Base-by-base conservation (phyloP, 2,113 vertebrate species). In the Centropus bengalensis region DNA sequence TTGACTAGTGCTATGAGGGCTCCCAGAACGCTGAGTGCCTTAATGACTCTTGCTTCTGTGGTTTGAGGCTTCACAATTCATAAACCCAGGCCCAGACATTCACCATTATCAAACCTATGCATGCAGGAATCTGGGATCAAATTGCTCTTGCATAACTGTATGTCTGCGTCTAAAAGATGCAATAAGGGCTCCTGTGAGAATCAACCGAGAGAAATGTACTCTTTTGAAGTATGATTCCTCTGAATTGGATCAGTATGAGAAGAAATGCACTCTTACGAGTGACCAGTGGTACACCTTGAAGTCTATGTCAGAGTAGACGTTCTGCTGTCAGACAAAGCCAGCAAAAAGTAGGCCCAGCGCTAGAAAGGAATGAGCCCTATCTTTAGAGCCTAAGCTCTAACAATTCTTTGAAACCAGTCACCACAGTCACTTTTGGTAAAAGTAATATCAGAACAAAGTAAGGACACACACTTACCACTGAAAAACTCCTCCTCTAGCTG, bases 401-500 rank as follows among this genome's bases (percentile, higher is more conserved):
- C 36, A 92, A 27, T 45, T 70, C 40, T 78, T 33, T 66, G 23
- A 76, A 89, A 76, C 17, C 26, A 66, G 26, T 64, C 38, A 36
- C 40, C 45, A 68, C 32, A 62, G 68, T 38, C 6, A 12, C 36
- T 67, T 93, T 73, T 66, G 28, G 12, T 30, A 86, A 82, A 56
- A 69, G 38, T 14, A 45, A 20, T 8, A 49, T 21, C 27, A 80
- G 59, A 90, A 68, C 38, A 89, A 88, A 81, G 52, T 62, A 86
- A 67, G 8, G 49, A 55, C 14, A 52, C 6, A 66, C 20, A 90
- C 97, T 97, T 95, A 98, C 98, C 98, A 95, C 91, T 97, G 89
- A 98, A 97, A 88, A 97, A 82, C 70, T 98, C 98, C 16, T 96
- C 97, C 79, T 98, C 98, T 14, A 98, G 88, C 82, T 96, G 69